Conservation (phyloP, 2,797 vertebrate genomes). For the Karalla daura region DNA sequence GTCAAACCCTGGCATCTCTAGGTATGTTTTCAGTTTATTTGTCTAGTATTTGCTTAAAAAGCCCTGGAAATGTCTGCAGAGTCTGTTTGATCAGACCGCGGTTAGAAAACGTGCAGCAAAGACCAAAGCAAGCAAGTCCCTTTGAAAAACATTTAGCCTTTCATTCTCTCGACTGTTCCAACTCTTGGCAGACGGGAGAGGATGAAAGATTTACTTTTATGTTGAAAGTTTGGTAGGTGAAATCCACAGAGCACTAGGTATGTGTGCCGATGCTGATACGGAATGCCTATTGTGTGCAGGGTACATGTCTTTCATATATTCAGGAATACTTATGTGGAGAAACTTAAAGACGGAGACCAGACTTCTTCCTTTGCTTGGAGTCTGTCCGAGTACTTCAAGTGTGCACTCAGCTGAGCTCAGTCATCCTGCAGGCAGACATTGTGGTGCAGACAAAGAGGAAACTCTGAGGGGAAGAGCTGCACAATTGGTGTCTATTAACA, state of each 20-base stretch:
- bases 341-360: conserved; percentile 11
- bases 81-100: conserved; percentile 43
- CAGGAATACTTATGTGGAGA: conserved; percentile 12
- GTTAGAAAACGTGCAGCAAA: conserved; percentile 35
- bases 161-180: conserved; percentile 30
- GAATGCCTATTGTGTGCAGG: conserved; percentile 7
- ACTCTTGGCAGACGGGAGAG: conserved; percentile 15
- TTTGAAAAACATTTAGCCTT: conserved; percentile 55
- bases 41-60: conserved; percentile 40
- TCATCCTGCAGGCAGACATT: conserved; percentile 19
- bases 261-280: conserved; percentile 17
- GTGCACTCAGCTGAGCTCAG: conserved; percentile 2
- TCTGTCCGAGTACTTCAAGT: conserved; percentile 10
- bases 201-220: conserved; percentile 45
- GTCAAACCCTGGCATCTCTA: conserved; percentile 23
- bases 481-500: conserved; percentile 33
- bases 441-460: conserved; percentile 22
- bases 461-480: conserved; percentile 27
- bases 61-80: conserved; percentile 32
- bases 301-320: conserved; percentile 21
- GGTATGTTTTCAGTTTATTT: conserved; percentile 6
- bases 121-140: conserved; percentile 33
- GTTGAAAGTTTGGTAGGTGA: conserved; percentile 34
- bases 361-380: conserved; percentile 15
- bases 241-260: conserved; percentile 17